Percentiles rank a stretch among this genome's conserved stretches.
Evolutionary conservation across 2,888 invertebrate species (phyloP).

Genomic region (Sphaeridia pumilis): DNA sequence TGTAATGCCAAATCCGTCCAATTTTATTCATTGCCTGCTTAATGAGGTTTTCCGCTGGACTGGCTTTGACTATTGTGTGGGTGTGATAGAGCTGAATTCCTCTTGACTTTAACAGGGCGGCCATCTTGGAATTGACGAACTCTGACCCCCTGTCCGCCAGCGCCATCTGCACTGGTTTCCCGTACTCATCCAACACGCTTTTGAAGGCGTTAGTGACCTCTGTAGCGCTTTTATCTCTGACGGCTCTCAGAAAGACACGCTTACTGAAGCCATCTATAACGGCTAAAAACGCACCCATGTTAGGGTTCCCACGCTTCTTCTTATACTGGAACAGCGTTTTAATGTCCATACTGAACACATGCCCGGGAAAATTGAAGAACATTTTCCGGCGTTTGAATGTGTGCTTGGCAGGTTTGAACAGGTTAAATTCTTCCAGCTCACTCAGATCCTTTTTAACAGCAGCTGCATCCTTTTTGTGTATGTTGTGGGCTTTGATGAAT

Average conservation of each 20-base stretch:
- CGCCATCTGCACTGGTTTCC: background rate
- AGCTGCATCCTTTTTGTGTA: no score
- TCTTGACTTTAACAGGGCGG: background rate
- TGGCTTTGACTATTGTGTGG: background rate
- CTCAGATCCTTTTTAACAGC: no score
- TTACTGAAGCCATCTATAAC: background rate
- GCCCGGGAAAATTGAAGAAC: background rate
- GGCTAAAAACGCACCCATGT: background rate
- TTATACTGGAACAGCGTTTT: background rate
- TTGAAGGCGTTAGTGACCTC: background rate
- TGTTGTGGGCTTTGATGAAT: no score
- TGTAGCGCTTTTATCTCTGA: background rate
- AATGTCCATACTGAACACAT: background rate
- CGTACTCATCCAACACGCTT: background rate
- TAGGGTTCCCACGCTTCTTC: background rate
- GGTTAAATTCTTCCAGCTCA: background rate
- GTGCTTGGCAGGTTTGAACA: background rate
- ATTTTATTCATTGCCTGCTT: no score
- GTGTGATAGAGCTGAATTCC: background rate
- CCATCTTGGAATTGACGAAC: background rate
- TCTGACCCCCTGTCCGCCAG: background rate
- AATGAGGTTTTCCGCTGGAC: background rate
- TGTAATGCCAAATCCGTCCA: no score
- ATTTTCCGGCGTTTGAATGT: background rate
- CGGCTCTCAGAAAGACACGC: background rate